Base-by-base conservation (phyloP, 2,888 invertebrate species). In the Lepas anatifera region DNA sequence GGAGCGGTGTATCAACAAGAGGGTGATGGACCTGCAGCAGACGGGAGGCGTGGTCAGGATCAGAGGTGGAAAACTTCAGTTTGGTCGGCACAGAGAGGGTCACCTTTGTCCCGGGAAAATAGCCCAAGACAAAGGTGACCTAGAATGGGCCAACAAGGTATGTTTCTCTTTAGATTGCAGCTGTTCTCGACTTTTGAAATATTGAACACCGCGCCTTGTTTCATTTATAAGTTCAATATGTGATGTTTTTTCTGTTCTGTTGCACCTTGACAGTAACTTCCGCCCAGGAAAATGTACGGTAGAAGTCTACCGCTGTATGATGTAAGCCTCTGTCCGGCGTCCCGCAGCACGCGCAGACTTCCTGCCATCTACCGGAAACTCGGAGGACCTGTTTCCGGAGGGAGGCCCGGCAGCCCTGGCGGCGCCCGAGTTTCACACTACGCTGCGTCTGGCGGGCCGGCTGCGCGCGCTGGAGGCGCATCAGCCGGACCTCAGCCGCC, bases 351-450 rank as follows among this genome's bases (percentile, higher is more conserved):
- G 58, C 58, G 58, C 58, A 58, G 58, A 58, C 58, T 18, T 58
- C 58, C 58, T 58, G 58, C 58, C 58, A 22, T 58, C 58, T 18
- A 58, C 58, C 32, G 58, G 58, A 4, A 35, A 58, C 58, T 35
- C 58, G 2, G 58, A 29, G 1, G 58, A 58, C 58, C 32, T 58
- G 58, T 58, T 58, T 18, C 58, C 58, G 32, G 32, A 58, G 32
- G 32, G 16, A 18, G 32, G 29, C 6, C 22, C 32, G 58, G 18
- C 58, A 22, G 58, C 58, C 4, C 32, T 58, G 58, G 58, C 58
- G 32, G 29, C 58, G 58, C 32, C 58, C 58, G 58, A 58, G 58
- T 58, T 58, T 25, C n/a, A 58, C 58, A 58, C 58, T 13, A 58
- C 58, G 22, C 58, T 58, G 58, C 32, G 58, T 4, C 58, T 58